Evolutionary conservation across 2,888 invertebrate species (phyloP), one percentile per base, ranked within the genome.

Genomic region (Thymelicus lineola): DNA sequence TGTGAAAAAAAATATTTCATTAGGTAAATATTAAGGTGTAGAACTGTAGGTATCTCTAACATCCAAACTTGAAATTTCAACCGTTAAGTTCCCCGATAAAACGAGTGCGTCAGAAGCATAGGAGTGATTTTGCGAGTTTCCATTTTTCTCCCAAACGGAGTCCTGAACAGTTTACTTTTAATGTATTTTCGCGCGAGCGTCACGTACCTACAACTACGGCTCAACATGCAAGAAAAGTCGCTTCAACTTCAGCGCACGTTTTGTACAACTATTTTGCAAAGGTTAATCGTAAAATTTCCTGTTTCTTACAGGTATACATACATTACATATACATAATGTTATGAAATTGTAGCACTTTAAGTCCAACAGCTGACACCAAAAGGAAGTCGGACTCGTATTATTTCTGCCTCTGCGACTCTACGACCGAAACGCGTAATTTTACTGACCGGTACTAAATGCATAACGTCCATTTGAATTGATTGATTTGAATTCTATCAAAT

Each of bases 191-290:
- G 15, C 48, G 15, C 46, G 28, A 62, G 36, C 35, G 48, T 62
- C 62, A 62, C 62, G 62, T 62, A 62, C 62, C 48, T 61, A 61
- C 45, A 61, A 60, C 45, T 35, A 14, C 45, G 46, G 60, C 46
- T 45, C 28, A 17, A 59, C 38, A 45, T 60, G 60, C 60, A 60
- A 62, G 35, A 48, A n/a, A 36, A 35, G 35, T 48, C 7, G 48
- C 62, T 46, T 62, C 46, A 62, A 48, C 48, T 62, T 28, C 48
- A 35, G 62, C n/a, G 20, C 62, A 48, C 48, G 48, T 48, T 62
- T 48, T 48, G 48, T 15, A 17, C 48, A 48, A 15, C 15, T 35
- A 36, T 36, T 48, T 62, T 48, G 15, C 46, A 36, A 17, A 17
- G 45, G 60, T 60, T 60, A 20, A 20, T 48, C n/a, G 48, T 15